Evolutionary conservation across 2,888 invertebrate genomes (phyloP), one percentile per base, ranked within the genome.

Genomic region (Argyra leucocephala): DNA sequence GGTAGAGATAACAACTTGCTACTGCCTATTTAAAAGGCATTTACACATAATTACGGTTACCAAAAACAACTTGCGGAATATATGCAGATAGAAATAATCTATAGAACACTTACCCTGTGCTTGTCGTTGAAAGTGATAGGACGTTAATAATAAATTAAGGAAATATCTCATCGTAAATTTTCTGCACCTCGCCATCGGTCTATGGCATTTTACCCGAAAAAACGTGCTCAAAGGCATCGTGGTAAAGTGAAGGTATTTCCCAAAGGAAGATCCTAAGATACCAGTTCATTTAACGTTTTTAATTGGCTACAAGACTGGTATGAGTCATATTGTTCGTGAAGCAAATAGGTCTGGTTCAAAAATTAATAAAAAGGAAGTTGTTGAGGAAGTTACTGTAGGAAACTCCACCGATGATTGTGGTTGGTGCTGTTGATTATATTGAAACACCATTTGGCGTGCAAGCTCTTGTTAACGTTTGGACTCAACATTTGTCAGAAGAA

Each of bases 211-310:
- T 92, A 97, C 82, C 99, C 99, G 76, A 98, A 97, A 84, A 99
- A 99, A 83, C 88, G 99, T 73, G 91, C 95, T 72, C 87, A 87
- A 72, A 90, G 96, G 77, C 96, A 96, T 84, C 92, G 97, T 83
- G 99, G 99, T 74, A 98, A 97, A 82, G 94, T 96, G 70, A 99
- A 99, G 93, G 94, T 98, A 65, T 99, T 98, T 86, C 99, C 99
- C 99, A 37, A 97, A 93, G 79, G 99, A 99, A 87, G 96, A 99
- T 80, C 83, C 91, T 36, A 88, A 84, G 74, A 98, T 98, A 81
- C 98, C 99, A 60, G 94, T 98, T 4, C 97, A 98, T 82, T 84
- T 99, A 68, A 99, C 99, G 1, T 94, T 97, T 62, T 99, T 99
- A 78, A 86, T 99, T 74, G 96, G 93, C 67, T 99, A 97, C 83